phyloP scores from a whole-genome alignment of 2,797 vertebrate genomes.

The Sebastes wilsoni region DNA sequence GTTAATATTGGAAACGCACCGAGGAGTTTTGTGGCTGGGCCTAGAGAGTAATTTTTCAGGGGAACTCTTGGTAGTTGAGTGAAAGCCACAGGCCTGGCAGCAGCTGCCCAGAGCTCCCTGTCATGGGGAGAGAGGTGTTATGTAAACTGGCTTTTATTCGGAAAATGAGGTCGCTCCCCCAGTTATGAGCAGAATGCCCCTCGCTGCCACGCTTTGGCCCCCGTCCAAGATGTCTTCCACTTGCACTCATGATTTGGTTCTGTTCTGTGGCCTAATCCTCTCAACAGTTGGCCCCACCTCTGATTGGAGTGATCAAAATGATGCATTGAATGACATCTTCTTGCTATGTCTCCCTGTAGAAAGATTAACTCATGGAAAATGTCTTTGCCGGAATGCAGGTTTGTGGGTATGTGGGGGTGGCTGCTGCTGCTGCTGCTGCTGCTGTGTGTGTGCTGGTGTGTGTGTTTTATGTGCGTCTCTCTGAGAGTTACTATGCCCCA shows the following conservation, averaged over 20 bases:
- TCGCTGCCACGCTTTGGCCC: slow-evolving; percentile 64
- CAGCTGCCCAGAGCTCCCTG: slow-evolving; percentile 69
- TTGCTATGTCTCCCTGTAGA: slow-evolving; percentile 39
- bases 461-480: slow-evolving; percentile 39
- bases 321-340: slow-evolving; percentile 57
- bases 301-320: slow-evolving; percentile 57
- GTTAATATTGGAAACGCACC: slow-evolving; percentile 45
- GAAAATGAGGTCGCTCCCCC: slow-evolving; percentile 77
- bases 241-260: slow-evolving; percentile 68
- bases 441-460: background rate
- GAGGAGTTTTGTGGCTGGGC: slow-evolving; percentile 35
- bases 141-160: slow-evolving; percentile 81
- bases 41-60: slow-evolving; percentile 54
- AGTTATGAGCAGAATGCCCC: slow-evolving; percentile 79
- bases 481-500: slow-evolving; percentile 36
- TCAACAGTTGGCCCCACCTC: slow-evolving; percentile 44
- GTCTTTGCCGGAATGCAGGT: slow-evolving; percentile 66
- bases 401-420: slow-evolving; percentile 59
- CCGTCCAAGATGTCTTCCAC: slow-evolving; percentile 72
- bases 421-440: slow-evolving; percentile 4
- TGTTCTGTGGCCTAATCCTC: slow-evolving; percentile 50
- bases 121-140: slow-evolving; percentile 78
- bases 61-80: slow-evolving; percentile 57
- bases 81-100: slow-evolving; percentile 67
- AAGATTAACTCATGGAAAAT: slow-evolving; percentile 79